Conservation (phyloP, 2,888 invertebrate genomes). For the Andrena bicolor region DNA sequence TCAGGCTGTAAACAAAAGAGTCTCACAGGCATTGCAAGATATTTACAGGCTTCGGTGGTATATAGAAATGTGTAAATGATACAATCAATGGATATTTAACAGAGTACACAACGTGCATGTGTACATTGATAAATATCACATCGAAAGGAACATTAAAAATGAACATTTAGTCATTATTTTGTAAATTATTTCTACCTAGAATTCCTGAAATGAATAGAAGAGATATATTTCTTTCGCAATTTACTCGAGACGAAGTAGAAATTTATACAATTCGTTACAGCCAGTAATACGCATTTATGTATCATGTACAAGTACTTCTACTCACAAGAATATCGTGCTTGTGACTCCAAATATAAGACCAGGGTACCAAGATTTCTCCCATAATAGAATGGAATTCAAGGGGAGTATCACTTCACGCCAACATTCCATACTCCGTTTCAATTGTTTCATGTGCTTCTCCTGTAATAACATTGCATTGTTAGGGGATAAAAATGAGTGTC, state of each 20-base stretch:
- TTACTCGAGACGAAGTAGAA: not conserved
- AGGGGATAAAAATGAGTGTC: constrained; percentile 38
- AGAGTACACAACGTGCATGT: not conserved
- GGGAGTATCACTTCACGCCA: constrained; percentile 92
- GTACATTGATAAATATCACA: not conserved
- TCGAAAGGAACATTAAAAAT: not conserved
- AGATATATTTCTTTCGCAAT: not conserved
- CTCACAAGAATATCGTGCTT: constrained; percentile 86
- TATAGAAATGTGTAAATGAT: not conserved
- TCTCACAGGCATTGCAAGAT: not conserved
- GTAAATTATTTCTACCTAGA: not conserved
- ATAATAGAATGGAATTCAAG: constrained; percentile 90
- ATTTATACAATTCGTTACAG: not conserved
- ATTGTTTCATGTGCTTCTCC: constrained; percentile 90
- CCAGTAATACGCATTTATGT: not conserved
- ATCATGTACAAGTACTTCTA: constrained; percentile 41
- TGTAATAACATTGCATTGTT: constrained; percentile 60
- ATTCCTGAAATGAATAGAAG: constrained; percentile 1
- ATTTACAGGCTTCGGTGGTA: not conserved
- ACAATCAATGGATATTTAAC: not conserved
- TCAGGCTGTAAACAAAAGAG: constrained; percentile 87
- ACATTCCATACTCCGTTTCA: constrained; percentile 90
- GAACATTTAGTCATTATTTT: not conserved
- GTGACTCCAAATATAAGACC: constrained; percentile 89
- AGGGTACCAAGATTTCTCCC: constrained; percentile 95